phyloP scores from a whole-genome alignment of 1,140 invertebrate genomes.

The Drosophila orosa region DNA sequence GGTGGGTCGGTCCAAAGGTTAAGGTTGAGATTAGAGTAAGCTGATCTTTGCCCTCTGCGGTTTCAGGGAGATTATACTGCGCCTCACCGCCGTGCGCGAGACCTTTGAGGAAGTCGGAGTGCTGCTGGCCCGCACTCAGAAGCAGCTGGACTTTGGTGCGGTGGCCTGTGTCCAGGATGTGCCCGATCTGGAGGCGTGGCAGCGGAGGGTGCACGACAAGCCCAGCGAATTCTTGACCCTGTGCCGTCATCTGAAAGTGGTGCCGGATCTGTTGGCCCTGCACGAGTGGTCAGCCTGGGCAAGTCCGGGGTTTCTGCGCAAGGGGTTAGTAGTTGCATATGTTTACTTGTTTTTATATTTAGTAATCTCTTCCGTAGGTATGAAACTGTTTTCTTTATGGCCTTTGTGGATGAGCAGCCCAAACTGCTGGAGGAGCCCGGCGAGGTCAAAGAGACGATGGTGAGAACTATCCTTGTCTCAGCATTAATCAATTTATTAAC shows the following conservation, averaged over 20 bases:
- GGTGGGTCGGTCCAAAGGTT: slow-evolving; percentile 65
- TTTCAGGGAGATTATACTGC: slow-evolving; percentile 89
- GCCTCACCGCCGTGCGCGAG: slow-evolving; percentile 94
- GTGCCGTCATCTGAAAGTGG: slow-evolving; percentile 89
- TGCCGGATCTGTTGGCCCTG: slow-evolving; percentile 93
- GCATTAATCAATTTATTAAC: slow-evolving; percentile 84
- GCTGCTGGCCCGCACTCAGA: slow-evolving; percentile 87
- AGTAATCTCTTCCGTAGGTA: slow-evolving; percentile 82
- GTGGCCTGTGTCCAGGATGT: slow-evolving; percentile 25
- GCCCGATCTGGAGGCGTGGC: slow-evolving; percentile 62
- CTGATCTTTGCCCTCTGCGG: slow-evolving; percentile 42
- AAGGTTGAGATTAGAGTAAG: slow-evolving; percentile 10
- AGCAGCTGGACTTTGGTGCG: slow-evolving; percentile 29
- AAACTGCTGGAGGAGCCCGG: slow-evolving; percentile 85
- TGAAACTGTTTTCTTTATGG: slow-evolving; percentile 92
- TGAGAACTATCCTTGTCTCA: slow-evolving; percentile 78
- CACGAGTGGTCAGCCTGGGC: slow-evolving; percentile 95
- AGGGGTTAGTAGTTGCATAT: slow-evolving; percentile 45
- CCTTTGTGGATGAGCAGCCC: slow-evolving; percentile 87
- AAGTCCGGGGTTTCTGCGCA: slow-evolving; percentile 87
- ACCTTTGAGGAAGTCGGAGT: slow-evolving; percentile 96
- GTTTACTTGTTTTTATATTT: background rate
- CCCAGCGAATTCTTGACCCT: slow-evolving; percentile 89
- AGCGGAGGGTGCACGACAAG: slow-evolving; percentile 86
- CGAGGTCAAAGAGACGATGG: slow-evolving; percentile 89